Conservation (phyloP, 2,113 vertebrate species). For the Cyprinus carpio region DNA sequence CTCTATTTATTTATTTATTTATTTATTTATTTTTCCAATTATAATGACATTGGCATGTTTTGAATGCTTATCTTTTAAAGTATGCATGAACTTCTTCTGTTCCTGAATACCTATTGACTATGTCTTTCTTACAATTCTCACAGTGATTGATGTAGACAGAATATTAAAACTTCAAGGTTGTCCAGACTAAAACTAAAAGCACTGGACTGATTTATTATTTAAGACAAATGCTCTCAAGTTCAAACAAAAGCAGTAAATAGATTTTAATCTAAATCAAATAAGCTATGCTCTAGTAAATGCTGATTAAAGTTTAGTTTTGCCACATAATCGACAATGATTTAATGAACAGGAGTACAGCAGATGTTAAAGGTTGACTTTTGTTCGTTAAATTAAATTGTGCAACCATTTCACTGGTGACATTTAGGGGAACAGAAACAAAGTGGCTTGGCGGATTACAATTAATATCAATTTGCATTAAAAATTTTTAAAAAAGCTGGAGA, state of each 20-base stretch:
- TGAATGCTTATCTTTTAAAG: no score
- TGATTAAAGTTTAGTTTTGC: conserved; percentile 38
- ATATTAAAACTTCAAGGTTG: background rate
- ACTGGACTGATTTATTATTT: conserved; percentile 1
- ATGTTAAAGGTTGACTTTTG: conserved; percentile 39
- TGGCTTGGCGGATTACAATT: conserved; percentile 5
- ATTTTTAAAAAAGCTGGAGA: background rate
- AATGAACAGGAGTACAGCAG: conserved; percentile 35
- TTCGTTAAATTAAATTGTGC: conserved; percentile 37
- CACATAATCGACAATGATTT: conserved; percentile 10
- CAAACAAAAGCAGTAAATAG: conserved; percentile 10
- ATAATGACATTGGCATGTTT: no score
- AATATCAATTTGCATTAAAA: background rate
- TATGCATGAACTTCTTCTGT: no score
- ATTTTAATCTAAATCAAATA: conserved; percentile 24
- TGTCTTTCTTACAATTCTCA: no score
- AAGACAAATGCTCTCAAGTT: conserved; percentile 2
- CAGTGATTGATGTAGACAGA: no score
- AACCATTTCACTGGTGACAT: conserved; percentile 35
- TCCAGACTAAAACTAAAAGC: background rate
- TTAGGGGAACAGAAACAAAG: conserved; percentile 28
- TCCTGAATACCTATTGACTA: no score
- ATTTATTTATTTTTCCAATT: no score
- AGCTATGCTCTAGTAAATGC: conserved; percentile 15
- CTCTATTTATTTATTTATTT: no score